Percentiles rank a stretch among this genome's conserved stretches.
Conservation (phyloP, 1,140 invertebrate species). For the Drosophila kanapiae region DNA sequence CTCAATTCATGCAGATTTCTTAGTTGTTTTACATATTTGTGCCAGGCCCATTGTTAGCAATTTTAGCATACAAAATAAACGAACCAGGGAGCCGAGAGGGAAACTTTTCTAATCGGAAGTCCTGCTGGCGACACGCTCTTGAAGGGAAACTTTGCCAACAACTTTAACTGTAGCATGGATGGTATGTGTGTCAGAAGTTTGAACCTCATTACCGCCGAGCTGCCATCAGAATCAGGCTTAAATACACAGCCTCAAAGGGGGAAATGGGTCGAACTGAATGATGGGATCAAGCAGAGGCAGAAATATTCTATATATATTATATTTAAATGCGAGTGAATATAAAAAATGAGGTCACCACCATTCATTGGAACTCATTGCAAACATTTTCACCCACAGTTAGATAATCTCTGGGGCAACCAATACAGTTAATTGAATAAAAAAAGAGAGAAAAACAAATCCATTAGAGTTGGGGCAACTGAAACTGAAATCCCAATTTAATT, state of each 20-base stretch:
- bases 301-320: constrained; percentile 5
- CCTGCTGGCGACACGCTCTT: constrained; percentile 30
- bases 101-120: constrained; percentile 45
- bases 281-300: background rate
- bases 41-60: constrained; percentile 19
- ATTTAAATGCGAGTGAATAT: constrained; percentile 9
- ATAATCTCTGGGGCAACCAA: constrained; percentile 7
- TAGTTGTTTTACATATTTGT: constrained; percentile 31
- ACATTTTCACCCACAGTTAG: constrained; percentile 1
- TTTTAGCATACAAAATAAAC: constrained; percentile 24
- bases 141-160: background rate
- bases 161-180: constrained; percentile 9
- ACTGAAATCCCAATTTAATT: constrained; percentile 1
- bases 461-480: background rate
- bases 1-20: constrained; percentile 44
- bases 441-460: background rate
- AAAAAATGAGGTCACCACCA: constrained; percentile 2
- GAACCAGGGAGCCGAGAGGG: background rate
- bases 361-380: background rate
- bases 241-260: background rate
- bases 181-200: constrained; percentile 17
- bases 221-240: constrained; percentile 26
- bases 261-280: constrained; percentile 21
- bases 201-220: constrained; percentile 37
- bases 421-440: constrained; percentile 19